Evolutionary conservation across 2,888 invertebrate genomes (phyloP).

Genomic region (Brassicogethes aeneus): DNA sequence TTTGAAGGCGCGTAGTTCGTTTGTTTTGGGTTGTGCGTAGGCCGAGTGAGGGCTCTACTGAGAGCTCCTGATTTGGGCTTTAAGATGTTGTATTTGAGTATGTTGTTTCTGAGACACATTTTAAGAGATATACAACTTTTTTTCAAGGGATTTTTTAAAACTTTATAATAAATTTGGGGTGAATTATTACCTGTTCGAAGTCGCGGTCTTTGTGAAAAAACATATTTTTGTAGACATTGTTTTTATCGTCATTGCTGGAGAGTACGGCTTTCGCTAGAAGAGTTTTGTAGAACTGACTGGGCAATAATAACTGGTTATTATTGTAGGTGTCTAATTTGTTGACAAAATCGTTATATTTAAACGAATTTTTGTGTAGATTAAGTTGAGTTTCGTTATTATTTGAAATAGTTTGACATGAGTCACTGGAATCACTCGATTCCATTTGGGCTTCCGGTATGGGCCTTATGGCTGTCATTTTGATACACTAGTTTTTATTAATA

Average conservation of each 20-base stretch:
- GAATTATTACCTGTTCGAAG: slow-evolving; percentile 39
- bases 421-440: slow-evolving; percentile 38
- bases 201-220: slow-evolving; percentile 38
- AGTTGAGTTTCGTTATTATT: slow-evolving; percentile 27
- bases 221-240: slow-evolving; percentile 40
- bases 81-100: too few species aligned
- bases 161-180: too few species aligned
- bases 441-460: slow-evolving; percentile 32
- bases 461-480: slow-evolving; percentile 34
- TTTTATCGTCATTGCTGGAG: slow-evolving; percentile 43
- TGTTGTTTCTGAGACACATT: too few species aligned
- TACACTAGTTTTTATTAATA: background rate
- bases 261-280: slow-evolving; percentile 64
- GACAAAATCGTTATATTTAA: slow-evolving; percentile 38
- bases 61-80: too few species aligned
- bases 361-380: slow-evolving; percentile 29
- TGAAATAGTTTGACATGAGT: slow-evolving; percentile 30
- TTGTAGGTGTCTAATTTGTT: slow-evolving; percentile 41
- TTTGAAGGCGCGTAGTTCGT: too few species aligned
- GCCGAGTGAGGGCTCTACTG: too few species aligned
- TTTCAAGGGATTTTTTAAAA: too few species aligned
- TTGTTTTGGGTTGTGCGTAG: too few species aligned
- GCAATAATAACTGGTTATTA: slow-evolving; percentile 48
- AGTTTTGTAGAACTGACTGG: slow-evolving; percentile 71
- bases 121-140: too few species aligned